Percentiles rank a stretch among this genome's conserved stretches.
phyloP scores from a whole-genome alignment of 2,888 invertebrate genomes.

The Noctua pronuba region DNA sequence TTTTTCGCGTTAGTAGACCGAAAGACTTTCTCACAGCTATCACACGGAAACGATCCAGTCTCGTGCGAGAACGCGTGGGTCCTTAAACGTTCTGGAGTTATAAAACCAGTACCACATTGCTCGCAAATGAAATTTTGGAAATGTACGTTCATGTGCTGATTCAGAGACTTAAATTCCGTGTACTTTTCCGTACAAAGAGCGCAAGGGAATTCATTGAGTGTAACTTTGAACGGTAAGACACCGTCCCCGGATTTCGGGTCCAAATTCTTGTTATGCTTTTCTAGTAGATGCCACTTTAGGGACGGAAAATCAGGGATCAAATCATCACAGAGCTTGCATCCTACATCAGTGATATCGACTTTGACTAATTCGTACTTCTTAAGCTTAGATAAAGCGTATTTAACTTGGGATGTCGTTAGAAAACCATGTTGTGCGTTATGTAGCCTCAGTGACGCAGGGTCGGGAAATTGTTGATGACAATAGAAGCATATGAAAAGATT shows the following conservation, averaged over 20 bases:
- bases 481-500: slow-evolving; percentile 84
- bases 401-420: slow-evolving; percentile 70
- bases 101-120: slow-evolving; percentile 84
- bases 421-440: slow-evolving; percentile 75
- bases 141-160: slow-evolving; percentile 88
- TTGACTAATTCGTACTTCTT: slow-evolving; percentile 84
- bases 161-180: slow-evolving; percentile 82
- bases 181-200: slow-evolving; percentile 79
- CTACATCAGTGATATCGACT: slow-evolving; percentile 81
- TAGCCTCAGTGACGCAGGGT: slow-evolving; percentile 76
- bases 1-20: slow-evolving; percentile 85
- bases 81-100: slow-evolving; percentile 82
- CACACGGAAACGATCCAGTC: slow-evolving; percentile 83
- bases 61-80: slow-evolving; percentile 83
- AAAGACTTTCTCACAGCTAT: slow-evolving; percentile 87
- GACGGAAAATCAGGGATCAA: slow-evolving; percentile 69
- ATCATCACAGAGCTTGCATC: slow-evolving; percentile 81
- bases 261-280: slow-evolving; percentile 76
- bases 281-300: slow-evolving; percentile 79
- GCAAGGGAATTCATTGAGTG: slow-evolving; percentile 77
- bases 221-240: slow-evolving; percentile 82
- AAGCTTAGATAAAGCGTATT: slow-evolving; percentile 74
- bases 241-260: slow-evolving; percentile 77
- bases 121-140: slow-evolving; percentile 87
- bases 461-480: slow-evolving; percentile 79